Evolutionary conservation across 2,797 vertebrate species (phyloP).

Genomic region (Corythornis leucogaster): DNA sequence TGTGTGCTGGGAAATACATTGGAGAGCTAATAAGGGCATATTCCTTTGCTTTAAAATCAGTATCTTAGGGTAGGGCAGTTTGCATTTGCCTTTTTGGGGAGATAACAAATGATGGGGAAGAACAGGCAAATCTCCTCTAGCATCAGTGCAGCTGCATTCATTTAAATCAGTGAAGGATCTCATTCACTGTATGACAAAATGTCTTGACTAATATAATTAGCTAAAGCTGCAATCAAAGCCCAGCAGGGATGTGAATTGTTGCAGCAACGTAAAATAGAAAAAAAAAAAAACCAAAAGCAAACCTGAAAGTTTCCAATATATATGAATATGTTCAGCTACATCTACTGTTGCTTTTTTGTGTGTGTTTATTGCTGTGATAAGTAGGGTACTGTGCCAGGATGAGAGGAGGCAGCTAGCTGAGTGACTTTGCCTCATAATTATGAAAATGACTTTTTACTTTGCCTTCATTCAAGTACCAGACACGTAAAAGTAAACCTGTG

Average conservation of each 20-base stretch:
- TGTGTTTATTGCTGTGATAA: not conserved
- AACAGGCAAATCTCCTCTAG: not conserved
- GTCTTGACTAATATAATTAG: constrained; percentile 51
- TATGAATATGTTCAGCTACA: not conserved
- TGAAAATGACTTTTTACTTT: not conserved
- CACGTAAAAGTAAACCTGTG: not conserved
- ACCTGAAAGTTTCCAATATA: not conserved
- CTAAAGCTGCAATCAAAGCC: constrained; percentile 33
- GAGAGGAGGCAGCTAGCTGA: not conserved
- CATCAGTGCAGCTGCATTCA: constrained; percentile 18
- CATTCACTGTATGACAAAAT: constrained; percentile 48
- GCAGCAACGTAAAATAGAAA: not conserved
- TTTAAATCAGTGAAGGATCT: constrained; percentile 39
- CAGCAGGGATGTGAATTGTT: constrained; percentile 36
- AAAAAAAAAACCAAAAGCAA: not conserved
- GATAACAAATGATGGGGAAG: not conserved
- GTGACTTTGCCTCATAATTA: not conserved
- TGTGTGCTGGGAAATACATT: not conserved
- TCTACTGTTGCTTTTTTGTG: not conserved
- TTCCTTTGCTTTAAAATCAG: not conserved
- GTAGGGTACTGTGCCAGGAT: not conserved
- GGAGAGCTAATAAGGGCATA: not conserved
- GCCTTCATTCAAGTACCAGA: not conserved
- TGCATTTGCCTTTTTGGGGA: not conserved
- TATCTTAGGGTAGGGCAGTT: not conserved